phyloP scores from a whole-genome alignment of 23 tunicate genomes.

The Pegea sp. region DNA sequence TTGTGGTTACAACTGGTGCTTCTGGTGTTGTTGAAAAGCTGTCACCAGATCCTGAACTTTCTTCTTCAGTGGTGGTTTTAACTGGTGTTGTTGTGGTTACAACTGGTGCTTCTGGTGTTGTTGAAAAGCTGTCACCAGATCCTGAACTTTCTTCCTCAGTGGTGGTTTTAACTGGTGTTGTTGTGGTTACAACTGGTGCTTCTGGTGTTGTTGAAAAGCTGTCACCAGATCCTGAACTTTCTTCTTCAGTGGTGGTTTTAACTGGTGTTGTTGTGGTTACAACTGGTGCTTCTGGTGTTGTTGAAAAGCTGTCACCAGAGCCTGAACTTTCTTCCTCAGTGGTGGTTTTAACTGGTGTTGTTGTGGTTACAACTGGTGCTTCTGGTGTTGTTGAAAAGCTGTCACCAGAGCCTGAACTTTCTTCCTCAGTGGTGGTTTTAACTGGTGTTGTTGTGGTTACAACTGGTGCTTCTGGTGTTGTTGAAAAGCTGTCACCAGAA shows the following conservation, averaged over 20 bases:
- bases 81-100: constrained; percentile 1
- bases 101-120: not conserved
- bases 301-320: constrained; percentile 19
- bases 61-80: constrained; percentile 6
- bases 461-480: not conserved
- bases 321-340: constrained; percentile 30
- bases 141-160: constrained; percentile 12
- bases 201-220: constrained; percentile 5
- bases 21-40: constrained; percentile 6
- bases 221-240: constrained; percentile 18
- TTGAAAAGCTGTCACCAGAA: no score
- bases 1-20: constrained; percentile 3
- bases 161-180: constrained; percentile 16
- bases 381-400: constrained; percentile 10
- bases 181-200: constrained; percentile 7
- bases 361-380: constrained; percentile 27
- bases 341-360: constrained; percentile 18
- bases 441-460: constrained; percentile 5
- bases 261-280: constrained; percentile 16
- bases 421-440: constrained; percentile 25
- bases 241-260: constrained; percentile 9
- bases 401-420: constrained; percentile 24
- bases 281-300: constrained; percentile 5
- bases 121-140: not conserved
- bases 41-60: no score